phyloP scores from a whole-genome alignment of 2,888 invertebrate genomes.

The Chorisops tibialis region DNA sequence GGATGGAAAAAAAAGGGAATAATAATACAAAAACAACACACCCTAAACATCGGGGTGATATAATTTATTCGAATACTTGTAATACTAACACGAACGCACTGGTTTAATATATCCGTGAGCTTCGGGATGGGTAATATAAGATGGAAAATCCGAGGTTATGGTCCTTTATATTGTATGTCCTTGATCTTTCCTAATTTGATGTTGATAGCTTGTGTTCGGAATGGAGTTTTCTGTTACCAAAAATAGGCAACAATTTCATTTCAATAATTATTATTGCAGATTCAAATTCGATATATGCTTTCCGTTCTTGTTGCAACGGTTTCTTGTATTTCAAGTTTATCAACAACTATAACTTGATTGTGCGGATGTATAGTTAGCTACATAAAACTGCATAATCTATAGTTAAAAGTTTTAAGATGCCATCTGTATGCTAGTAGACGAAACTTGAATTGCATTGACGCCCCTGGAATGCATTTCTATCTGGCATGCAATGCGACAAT shows the following conservation, averaged over 20 bases:
- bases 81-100: neutral
- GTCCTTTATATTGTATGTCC: constrained; percentile 27
- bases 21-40: too few species aligned
- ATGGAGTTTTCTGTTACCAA: neutral
- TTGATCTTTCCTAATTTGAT: constrained; percentile 32
- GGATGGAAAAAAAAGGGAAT: too few species aligned
- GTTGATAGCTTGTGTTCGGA: neutral
- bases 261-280: neutral
- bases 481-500: constrained; percentile 6
- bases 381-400: neutral
- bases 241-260: neutral
- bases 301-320: neutral
- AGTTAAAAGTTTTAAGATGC: constrained; percentile 6
- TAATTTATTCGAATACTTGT: neutral
- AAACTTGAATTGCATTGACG: constrained; percentile 1
- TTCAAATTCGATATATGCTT: neutral
- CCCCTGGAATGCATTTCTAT: constrained; percentile 1
- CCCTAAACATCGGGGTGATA: too few species aligned
- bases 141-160: constrained; percentile 27
- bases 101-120: neutral
- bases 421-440: constrained; percentile 23
- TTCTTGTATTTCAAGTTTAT: neutral
- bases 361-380: neutral
- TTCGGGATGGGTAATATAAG: constrained; percentile 9
- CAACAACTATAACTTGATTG: neutral